Evolutionary conservation across 2,888 invertebrate species (phyloP), one percentile per base, ranked within the genome.

Genomic region (Mythimna pallens): DNA sequence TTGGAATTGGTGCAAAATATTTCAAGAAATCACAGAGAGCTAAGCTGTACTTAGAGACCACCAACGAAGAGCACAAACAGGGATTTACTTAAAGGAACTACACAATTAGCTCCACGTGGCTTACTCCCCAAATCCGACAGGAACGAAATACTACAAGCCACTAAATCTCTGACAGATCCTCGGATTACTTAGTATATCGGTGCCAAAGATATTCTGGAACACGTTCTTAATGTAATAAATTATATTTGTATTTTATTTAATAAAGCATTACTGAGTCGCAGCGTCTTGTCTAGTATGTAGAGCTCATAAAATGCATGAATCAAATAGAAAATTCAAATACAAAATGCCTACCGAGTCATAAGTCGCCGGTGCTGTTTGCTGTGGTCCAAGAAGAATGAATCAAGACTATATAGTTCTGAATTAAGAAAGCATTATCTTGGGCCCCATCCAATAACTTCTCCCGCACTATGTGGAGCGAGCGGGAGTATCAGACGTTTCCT

Each of bases 61-160:
- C 79, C 73, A 68, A 62, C 74, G 69, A 36, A 63, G 75, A 72
- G 59, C 47, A 59, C 52, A 62, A 67, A 65, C 22, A 58, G 54
- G 55, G 34, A 54, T 62, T 55, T 62, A 40, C 40, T 14, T 36
- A 58, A 54, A 67, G 68, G 22, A 81, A 75, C 73, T 78, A 78
- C 17, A 84, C 75, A 76, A 80, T 80, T 74, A 73, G 71, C 59
- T 74, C 55, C 59, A 76, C 65, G 59, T 36, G 50, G 73, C 75
- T 81, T 76, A 81, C 22, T 64, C 57, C 76, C 76, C 78, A 81
- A 87, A 88, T 79, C 87, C 86, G 84, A 87, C 87, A 82, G 65
- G 6, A 47, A 47, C 85, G 82, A 89, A 84, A 86, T 86, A 89
- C 85, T 84, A 78, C 83, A 81, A 85, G 62, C 72, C 58, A 70